Conservation (phyloP, 2,797 vertebrate species). For the Microctenopoma lineatum region DNA sequence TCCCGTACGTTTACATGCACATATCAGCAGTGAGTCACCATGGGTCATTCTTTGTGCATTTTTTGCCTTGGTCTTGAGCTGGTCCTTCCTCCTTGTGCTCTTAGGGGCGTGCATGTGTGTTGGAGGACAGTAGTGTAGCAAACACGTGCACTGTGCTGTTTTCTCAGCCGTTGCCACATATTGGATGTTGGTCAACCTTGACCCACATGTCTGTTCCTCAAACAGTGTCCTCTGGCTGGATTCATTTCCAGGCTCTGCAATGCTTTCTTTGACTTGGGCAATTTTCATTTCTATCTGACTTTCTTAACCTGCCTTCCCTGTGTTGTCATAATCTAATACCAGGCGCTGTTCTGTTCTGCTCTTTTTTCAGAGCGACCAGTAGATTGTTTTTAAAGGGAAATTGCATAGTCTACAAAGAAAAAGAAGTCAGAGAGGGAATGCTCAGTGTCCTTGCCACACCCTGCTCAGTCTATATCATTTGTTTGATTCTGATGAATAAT, state of each 20-base stretch:
- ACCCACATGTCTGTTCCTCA: constrained; percentile 55
- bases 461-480: constrained; percentile 62
- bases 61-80: constrained; percentile 79
- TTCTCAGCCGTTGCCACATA: constrained; percentile 71
- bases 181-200: constrained; percentile 57
- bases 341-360: constrained; percentile 26
- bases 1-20: constrained; percentile 51
- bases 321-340: constrained; percentile 24
- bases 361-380: constrained; percentile 2
- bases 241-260: constrained; percentile 6
- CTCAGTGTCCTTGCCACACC: constrained; percentile 70
- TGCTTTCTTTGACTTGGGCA: constrained; percentile 1
- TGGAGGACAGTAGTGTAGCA: constrained; percentile 37
- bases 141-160: constrained; percentile 57
- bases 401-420: constrained; percentile 39
- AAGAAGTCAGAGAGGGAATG: constrained; percentile 28
- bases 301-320: background rate
- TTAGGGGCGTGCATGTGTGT: constrained; percentile 34
- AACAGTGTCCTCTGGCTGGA: constrained; percentile 1
- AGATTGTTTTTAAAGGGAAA: constrained; percentile 66
- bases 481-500: constrained; percentile 75
- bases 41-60: constrained; percentile 75
- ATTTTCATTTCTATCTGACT: background rate
- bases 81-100: constrained; percentile 69
- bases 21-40: constrained; percentile 73